These are phyloP conservation scores for Acleris literana DNA, from an alignment of 2,888 invertebrate species.

Conservation along the genomic window DNA sequence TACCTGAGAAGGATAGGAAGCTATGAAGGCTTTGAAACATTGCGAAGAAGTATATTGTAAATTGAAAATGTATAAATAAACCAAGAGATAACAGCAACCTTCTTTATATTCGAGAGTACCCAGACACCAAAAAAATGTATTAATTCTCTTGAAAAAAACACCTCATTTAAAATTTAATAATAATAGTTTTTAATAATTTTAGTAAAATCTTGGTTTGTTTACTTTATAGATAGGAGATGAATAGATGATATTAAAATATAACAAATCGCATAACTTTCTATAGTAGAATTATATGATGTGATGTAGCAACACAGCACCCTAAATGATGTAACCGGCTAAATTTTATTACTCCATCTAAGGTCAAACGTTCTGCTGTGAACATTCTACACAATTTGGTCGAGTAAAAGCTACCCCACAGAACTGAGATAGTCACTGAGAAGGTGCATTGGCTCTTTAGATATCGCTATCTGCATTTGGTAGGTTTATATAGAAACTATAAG, in stretches of 20 bases:
- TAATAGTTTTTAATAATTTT: too few species aligned
- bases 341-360: not conserved
- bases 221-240: too few species aligned
- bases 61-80: too few species aligned
- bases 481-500: not conserved
- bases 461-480: not conserved
- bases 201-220: too few species aligned
- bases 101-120: too few species aligned
- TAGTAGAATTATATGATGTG: not conserved
- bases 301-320: not conserved
- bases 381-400: not conserved
- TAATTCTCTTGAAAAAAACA: too few species aligned
- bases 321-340: slow-evolving; percentile 1
- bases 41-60: not conserved
- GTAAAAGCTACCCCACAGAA: not conserved
- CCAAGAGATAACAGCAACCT: not conserved
- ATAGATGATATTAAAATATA: too few species aligned
- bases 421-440: not conserved
- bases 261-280: not conserved
- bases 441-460: not conserved
- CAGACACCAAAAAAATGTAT: too few species aligned
- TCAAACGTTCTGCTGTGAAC: not conserved
- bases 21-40: not conserved
- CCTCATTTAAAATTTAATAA: too few species aligned
- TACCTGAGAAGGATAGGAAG: slow-evolving; percentile 16